These are phyloP conservation scores for Pedionomus torquatus DNA, from an alignment of 2,113 vertebrate species.

Conservation along the genomic window DNA sequence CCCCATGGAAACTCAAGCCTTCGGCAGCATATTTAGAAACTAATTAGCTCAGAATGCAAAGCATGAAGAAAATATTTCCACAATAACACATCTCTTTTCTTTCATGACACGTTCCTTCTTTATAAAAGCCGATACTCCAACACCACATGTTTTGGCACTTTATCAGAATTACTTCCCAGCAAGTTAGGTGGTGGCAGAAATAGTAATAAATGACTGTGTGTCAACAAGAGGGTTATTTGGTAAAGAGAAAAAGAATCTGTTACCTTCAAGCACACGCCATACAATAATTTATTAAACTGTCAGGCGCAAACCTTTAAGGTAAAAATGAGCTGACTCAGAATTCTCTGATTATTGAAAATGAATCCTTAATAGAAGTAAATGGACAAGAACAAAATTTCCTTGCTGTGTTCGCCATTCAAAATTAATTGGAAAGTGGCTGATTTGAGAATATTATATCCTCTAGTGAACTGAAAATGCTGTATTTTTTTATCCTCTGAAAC, in stretches of 20 bases:
- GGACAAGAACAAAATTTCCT: slow-evolving; percentile 53
- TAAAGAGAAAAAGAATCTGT: slow-evolving; percentile 6
- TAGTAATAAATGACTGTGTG: slow-evolving; percentile 36
- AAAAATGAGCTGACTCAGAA: slow-evolving; percentile 67
- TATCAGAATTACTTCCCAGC: slow-evolving; percentile 61
- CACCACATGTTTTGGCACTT: not conserved
- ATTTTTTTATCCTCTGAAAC: slow-evolving; percentile 1
- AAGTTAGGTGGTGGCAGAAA: slow-evolving; percentile 44
- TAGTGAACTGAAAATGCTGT: slow-evolving; percentile 24
- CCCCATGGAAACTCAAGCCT: not conserved
- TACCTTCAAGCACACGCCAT: slow-evolving; percentile 23
- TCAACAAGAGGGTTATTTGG: slow-evolving; percentile 23
- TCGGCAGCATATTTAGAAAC: slow-evolving; percentile 53
- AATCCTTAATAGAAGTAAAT: slow-evolving; percentile 71
- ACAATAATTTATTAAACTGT: slow-evolving; percentile 48
- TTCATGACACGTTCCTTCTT: slow-evolving; percentile 22
- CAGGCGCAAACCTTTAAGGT: slow-evolving; percentile 62
- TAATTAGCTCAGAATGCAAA: slow-evolving; percentile 57
- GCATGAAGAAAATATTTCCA: slow-evolving; percentile 29
- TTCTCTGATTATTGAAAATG: slow-evolving; percentile 69
- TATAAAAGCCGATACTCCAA: slow-evolving; percentile 11
- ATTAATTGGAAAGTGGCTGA: slow-evolving; percentile 65
- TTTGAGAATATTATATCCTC: slow-evolving; percentile 56
- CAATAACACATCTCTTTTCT: not conserved
- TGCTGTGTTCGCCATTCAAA: slow-evolving; percentile 12